Conservation (phyloP, 2,797 vertebrate species). For the Buphagus erythrorhynchus region DNA sequence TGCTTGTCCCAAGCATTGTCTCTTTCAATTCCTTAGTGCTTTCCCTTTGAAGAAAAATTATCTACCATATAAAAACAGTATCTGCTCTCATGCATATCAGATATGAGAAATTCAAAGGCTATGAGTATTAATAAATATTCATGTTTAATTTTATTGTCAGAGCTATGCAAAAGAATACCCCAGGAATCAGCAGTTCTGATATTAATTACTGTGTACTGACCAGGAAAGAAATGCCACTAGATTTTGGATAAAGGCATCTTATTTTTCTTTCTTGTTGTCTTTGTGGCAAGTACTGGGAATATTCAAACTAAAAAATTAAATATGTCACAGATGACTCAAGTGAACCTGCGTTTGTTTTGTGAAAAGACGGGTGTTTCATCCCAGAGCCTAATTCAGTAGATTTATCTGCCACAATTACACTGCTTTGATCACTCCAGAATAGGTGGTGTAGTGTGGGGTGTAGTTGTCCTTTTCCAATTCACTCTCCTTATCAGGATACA, state of each 20-base stretch:
- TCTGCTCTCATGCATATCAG: not conserved
- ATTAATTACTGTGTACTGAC: not conserved
- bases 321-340: not conserved
- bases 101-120: not conserved
- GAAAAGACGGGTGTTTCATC: constrained; percentile 66
- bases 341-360: constrained; percentile 56
- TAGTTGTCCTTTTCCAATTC: constrained; percentile 79
- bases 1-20: not conserved
- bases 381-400: constrained; percentile 70
- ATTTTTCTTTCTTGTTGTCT: not conserved
- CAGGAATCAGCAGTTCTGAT: not conserved
- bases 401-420: constrained; percentile 81
- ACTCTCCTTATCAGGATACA: constrained; percentile 86
- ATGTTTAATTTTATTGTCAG: not conserved
- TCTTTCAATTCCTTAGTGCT: not conserved
- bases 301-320: constrained; percentile 18
- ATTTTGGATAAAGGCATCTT: not conserved
- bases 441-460: constrained; percentile 73
- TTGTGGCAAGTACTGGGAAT: constrained; percentile 1
- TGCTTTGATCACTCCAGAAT: constrained; percentile 80
- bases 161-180: not conserved
- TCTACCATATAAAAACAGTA: not conserved
- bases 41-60: constrained; percentile 14
- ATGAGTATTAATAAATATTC: not conserved
- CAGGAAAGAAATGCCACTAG: not conserved